A percentile compares a stretch with the other conserved stretches of the same genome.
Evolutionary conservation across 1,140 invertebrate genomes (phyloP).

Genomic region (Oncopodura yosiiana): DNA sequence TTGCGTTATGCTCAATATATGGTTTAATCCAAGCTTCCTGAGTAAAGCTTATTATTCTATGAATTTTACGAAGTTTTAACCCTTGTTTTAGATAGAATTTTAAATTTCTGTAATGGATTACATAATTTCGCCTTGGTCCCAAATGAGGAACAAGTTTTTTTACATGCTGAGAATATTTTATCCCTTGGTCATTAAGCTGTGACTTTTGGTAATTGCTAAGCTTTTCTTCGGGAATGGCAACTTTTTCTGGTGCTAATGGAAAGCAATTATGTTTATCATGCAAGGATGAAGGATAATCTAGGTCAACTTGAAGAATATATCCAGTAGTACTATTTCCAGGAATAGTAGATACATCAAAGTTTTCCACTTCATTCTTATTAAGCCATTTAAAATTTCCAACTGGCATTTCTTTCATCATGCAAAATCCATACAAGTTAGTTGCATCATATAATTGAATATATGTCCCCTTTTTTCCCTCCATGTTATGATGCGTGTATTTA

Average conservation of each 20-base stretch:
- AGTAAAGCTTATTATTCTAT: slow-evolving; percentile 7
- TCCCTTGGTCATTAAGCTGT: not conserved
- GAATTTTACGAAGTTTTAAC: slow-evolving; percentile 6
- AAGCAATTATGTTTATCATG: slow-evolving; percentile 35
- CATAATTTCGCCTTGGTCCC: slow-evolving; percentile 5
- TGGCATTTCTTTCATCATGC: slow-evolving; percentile 26
- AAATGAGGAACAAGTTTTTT: slow-evolving; percentile 19
- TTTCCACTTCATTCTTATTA: slow-evolving; percentile 5
- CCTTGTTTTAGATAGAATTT: slow-evolving; percentile 20
- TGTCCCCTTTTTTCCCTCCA: slow-evolving; percentile 4
- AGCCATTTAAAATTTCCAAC: slow-evolving; percentile 31
- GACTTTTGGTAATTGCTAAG: slow-evolving; percentile 10
- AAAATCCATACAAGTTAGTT: slow-evolving; percentile 37
- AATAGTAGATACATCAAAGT: slow-evolving; percentile 15
- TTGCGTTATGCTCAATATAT: slow-evolving; percentile 15
- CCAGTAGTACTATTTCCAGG: slow-evolving; percentile 26
- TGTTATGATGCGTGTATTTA: slow-evolving; percentile 28
- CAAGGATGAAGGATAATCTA: slow-evolving; percentile 37
- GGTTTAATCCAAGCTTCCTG: slow-evolving; percentile 9
- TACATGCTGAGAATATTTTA: not conserved
- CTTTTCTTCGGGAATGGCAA: not conserved
- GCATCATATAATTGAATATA: slow-evolving; percentile 21
- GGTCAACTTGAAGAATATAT: slow-evolving; percentile 36
- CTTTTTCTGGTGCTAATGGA: slow-evolving; percentile 33
- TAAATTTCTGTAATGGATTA: slow-evolving; percentile 20